Base-by-base conservation (phyloP, 2,888 invertebrate genomes). In the Drosophila pegasa region DNA sequence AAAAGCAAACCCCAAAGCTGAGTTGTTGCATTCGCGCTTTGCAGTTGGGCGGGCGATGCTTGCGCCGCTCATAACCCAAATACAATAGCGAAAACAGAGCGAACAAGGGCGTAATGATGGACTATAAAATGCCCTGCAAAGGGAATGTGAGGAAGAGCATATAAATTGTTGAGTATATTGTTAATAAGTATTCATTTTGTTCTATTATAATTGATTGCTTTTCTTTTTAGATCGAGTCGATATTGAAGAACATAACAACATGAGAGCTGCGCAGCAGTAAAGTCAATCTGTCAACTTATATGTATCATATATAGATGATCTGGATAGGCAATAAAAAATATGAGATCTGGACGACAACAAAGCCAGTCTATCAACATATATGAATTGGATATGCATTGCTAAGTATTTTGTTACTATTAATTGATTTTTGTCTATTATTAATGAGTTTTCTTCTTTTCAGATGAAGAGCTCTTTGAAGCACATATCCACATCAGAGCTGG, bases 11-110 rank as follows among this genome's bases (percentile, higher is more conserved):
- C 55, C 54, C 35, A 41, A 68, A 68, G 33, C 41, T 35, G 40
- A 51, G 54, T 65, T 47, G 52, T 58, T 72, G 72, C 72, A 72
- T 71, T 72, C 56, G 59, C 66, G 59, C 41, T 62, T 69, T 71
- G 71, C 71, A 71, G 55, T 60, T 56, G 22, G 47, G 16, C 43
- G 22, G 47, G 16, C 43, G 60, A 59, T 64, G 64, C 47, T 40
- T 47, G 43, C 8, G 43, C 14, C 18, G 56, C 50, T 45, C 31
- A 51, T 52, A 58, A 58, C 43, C 66, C 50, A 66, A 66, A 66
- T 66, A 31, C 37, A 10, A 56, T 12, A 50, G 18, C 31, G 37
- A 37, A 51, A 29, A 25, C 18, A 20, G 20, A 8, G 6, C 12
- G 31, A 20, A 8, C 8, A 20, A 27, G 12, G 6, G 9, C 7